Base-by-base conservation (phyloP, 2,113 vertebrate species). In the Heterocephalus glaber region DNA sequence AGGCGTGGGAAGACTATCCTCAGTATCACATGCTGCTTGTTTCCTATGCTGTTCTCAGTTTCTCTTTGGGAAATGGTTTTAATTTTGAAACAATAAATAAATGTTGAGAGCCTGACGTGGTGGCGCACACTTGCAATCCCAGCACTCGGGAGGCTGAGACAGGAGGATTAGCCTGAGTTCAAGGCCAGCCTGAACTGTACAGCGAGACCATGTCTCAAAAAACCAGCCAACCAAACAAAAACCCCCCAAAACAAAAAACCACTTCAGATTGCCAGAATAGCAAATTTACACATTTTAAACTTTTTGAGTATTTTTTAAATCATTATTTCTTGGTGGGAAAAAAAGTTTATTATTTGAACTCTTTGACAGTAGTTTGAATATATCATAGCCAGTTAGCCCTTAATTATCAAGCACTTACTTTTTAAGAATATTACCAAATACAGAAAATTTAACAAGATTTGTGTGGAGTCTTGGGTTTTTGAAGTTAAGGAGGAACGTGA, bases 231-330 rank as follows among this genome's bases (percentile, higher is more conserved):
- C 24, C 28, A 12, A 76, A 49, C 44, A 3, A 61, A 24, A 61
- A 16, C 26, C 41, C 22, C 38, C 38, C 22, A 24, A 41, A 70
- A 26, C 6, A 16, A 47, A 72, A 16, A 17, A 28, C 10, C 41
- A 61, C 38, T 2, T 82, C 52, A 80, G 41, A 14, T 92, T 93
- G 41, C n/a, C 74, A 91, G 65, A 93, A 68, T 35, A 92, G 90
- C 77, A 58, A 13, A 79, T 2, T 76, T 84, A 8, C 7, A 38
- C 70, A 68, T 88, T 88, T 86, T 81, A 88, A 81, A 84, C 10
- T 1, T 79, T 84, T 74, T 38, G 66, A 63, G 17, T 38, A 10
- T 96, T 96, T 95, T 19, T 70, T 60, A 28, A 58, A 24, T 72
- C 54, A 83, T 86, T 14, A 74, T 87, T 20, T 80, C 26, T 77